These are phyloP conservation scores for Botrylloides violaceus DNA, from an alignment of 23 tunicate genomes.

Conservation along the genomic window DNA sequence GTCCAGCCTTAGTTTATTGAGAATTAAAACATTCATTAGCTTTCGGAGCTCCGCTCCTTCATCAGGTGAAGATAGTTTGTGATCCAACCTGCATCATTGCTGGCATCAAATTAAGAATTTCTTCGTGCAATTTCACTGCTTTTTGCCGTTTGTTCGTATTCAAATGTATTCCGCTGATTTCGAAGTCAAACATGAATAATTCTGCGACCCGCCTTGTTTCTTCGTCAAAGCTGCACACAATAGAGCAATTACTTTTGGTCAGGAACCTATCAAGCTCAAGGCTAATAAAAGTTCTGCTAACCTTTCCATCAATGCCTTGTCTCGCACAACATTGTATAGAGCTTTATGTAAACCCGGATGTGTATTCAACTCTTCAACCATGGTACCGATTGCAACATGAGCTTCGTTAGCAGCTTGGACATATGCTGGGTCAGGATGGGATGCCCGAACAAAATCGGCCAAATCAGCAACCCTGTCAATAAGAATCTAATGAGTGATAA, in stretches of 20 bases:
- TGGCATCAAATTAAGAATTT: conserved; percentile 51
- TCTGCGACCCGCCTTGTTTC: conserved; percentile 84
- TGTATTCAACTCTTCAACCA: conserved; percentile 92
- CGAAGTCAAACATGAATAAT: conserved; percentile 78
- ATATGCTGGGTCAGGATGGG: conserved; percentile 65
- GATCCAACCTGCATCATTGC: conserved; percentile 50
- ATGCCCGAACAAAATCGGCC: conserved; percentile 80
- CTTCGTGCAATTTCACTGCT: conserved; percentile 84
- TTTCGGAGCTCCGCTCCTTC: too few species aligned
- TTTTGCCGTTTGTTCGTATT: conserved; percentile 34
- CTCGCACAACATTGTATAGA: conserved; percentile 35
- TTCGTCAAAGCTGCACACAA: conserved; percentile 45
- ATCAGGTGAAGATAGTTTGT: neutral
- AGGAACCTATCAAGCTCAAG: too few species aligned
- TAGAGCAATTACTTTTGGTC: too few species aligned
- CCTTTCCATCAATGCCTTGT: conserved; percentile 34
- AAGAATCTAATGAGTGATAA: neutral
- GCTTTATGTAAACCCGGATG: conserved; percentile 44
- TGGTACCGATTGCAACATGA: conserved; percentile 72
- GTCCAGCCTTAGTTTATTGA: too few species aligned
- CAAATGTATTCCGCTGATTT: conserved; percentile 86
- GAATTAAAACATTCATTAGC: too few species aligned
- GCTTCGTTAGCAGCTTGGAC: conserved; percentile 91
- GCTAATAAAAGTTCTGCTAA: too few species aligned
- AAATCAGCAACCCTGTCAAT: conserved; percentile 76